Evolutionary conservation across 1,140 invertebrate species (phyloP).

Genomic region (Drosophila serrata): DNA sequence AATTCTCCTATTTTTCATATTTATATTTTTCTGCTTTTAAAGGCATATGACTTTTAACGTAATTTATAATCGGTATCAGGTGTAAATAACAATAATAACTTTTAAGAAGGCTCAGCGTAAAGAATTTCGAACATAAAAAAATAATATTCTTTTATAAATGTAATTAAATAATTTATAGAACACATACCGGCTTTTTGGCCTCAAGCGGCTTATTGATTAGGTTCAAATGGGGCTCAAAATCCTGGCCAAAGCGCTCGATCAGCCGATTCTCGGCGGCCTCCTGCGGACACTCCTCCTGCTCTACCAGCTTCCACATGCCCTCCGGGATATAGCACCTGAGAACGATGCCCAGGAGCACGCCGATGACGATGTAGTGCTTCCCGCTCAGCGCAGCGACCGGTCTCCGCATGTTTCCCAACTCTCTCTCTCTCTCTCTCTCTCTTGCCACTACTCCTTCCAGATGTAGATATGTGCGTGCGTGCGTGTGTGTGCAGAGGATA

Average conservation of each 20-base stretch:
- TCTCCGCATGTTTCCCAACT: constrained; percentile 77
- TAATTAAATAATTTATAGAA: too few relatives aligned
- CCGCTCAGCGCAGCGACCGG: constrained; percentile 68
- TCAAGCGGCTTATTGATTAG: constrained; percentile 84
- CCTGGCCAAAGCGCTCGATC: constrained; percentile 80
- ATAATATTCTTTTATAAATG: neutral
- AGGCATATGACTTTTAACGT: too few relatives aligned
- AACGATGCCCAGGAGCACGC: constrained; percentile 74
- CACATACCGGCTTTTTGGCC: constrained; percentile 82
- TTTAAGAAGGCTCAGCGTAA: too few relatives aligned
- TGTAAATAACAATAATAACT: too few relatives aligned
- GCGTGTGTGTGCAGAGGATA: neutral
- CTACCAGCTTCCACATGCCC: constrained; percentile 73
- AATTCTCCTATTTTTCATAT: neutral
- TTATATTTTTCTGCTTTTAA: too few relatives aligned
- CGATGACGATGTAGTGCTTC: constrained; percentile 82
- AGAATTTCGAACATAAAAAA: too few relatives aligned
- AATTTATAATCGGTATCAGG: too few relatives aligned
- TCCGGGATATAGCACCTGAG: constrained; percentile 78
- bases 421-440: too few relatives aligned
- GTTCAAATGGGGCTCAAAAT: constrained; percentile 84
- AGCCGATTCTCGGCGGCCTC: constrained; percentile 72
- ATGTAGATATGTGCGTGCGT: neutral
- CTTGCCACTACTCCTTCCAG: constrained; percentile 1
- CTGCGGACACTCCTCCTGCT: constrained; percentile 82